Conservation (phyloP, 2,888 invertebrate species). For the Hyppa rectilinea region DNA sequence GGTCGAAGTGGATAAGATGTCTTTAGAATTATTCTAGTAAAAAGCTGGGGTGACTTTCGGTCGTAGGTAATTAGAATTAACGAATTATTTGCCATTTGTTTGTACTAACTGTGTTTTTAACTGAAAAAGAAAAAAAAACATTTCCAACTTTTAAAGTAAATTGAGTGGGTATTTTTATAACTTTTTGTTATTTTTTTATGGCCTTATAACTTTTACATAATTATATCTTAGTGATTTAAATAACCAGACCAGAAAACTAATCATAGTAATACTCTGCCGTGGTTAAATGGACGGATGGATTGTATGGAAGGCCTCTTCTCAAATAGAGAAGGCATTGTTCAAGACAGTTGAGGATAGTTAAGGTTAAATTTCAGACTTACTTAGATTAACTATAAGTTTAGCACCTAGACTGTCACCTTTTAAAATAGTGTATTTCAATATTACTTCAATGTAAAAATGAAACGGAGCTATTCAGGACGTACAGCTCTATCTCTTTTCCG, state of each 20-base stretch:
- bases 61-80: slow-evolving; percentile 18
- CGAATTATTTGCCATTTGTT: neutral
- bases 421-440: no score
- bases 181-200: neutral
- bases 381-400: no score
- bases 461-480: no score
- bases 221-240: neutral
- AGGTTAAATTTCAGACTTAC: neutral
- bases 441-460: no score
- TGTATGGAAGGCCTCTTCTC: no score
- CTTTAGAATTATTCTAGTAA: slow-evolving; percentile 7
- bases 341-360: no score
- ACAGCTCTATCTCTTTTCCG: no score
- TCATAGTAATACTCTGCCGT: neutral
- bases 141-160: neutral
- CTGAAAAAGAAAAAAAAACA: neutral
- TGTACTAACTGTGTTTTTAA: no score
- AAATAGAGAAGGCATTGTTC: no score
- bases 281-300: neutral
- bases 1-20: slow-evolving; percentile 5
- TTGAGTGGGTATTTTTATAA: neutral
- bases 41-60: neutral
- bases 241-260: neutral
- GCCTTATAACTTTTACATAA: neutral
- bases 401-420: no score